Base-by-base conservation (phyloP, 2,888 invertebrate genomes). In the Myopa tessellatipennis region DNA sequence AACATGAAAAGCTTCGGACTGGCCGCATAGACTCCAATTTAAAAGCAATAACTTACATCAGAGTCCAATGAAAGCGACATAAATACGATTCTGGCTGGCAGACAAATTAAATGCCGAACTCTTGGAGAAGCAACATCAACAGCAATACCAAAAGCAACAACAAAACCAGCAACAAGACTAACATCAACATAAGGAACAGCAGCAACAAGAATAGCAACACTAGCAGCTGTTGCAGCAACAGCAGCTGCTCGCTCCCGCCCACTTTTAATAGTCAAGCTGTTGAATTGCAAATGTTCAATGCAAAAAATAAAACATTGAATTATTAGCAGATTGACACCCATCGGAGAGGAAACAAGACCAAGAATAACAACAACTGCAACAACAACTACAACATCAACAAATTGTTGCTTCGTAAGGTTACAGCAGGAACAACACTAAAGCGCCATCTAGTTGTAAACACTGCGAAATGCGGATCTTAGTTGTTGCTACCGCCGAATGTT, bases 21-120 rank as follows among this genome's bases (percentile, higher is more conserved):
- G 61, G 10, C 40, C 18, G 52, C 40, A 63, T 50, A 38, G 55
- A 58, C 75, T 75, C 40, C 75, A 55, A 75, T 75, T 75, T 75
- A 75, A 75, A 75, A 68, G 34, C 75, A 68, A 75, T 75, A 75
- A 58, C 40, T 75, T 60, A 68, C 68, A 68, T 68, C 75, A 75
- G 68, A n/a, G 58, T 38, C 68, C 68, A 38, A 60, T 75, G 68
- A 55, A 75, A 75, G 40, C 18, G 58, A 55, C 26, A 68, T 75
- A 75, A 75, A 75, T 68, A 68, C 26, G 26, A 26, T 40, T 40
- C 12, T 52, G 67, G 58, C 68, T 40, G 58, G 67, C 60, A 60
- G 75, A 68, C 75, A 68, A 75, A 75, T 75, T 52, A 75, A 67
- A 75, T 75, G 68, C 40, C 67, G 55, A 38, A 61, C 36, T 14